Base-by-base conservation (phyloP, 2,113 vertebrate genomes). In the Raphicerus campestris region DNA sequence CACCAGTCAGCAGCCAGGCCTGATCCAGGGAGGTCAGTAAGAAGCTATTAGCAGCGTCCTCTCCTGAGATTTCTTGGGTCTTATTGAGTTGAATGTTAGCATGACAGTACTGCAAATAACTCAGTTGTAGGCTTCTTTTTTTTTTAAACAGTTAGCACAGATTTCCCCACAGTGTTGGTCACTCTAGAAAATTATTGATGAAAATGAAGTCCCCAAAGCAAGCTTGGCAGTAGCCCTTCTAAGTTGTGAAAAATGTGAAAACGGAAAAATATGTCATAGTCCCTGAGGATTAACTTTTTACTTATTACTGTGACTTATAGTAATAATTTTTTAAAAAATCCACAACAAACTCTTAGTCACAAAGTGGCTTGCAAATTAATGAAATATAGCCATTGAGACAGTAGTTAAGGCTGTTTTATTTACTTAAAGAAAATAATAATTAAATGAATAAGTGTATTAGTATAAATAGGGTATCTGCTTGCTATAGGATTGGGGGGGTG, bases 151-250 rank as follows among this genome's bases (percentile, higher is more conserved):
- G 98, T 98, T 98, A 98, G 98, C 98, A 97, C 96, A 99, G 98
- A 99, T 99, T 99, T 99, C 99, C 99, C 99, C 97, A 97, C 98
- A 99, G 99, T 98, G 98, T 98, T 99, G 98, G 98, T 99, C 98
- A 98, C 97, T 99, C 99, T 96, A 98, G 98, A 98, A 99, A 99
- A 99, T 98, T 98, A 98, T 98, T 98, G 97, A 98, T 98, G 96
- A 98, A 98, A 99, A 98, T 98, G 98, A 99, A 98, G 98, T 99
- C 98, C 97, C 95, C 98, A 98, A 98, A 98, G 75, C 97, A 96
- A 97, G 89, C 95, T 94, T 97, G 98, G 97, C 98, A 97, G 97
- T 97, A 97, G 84, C 95, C 89, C 96, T 98, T 98, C 96, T 86
- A 95, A 95, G 91, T 89, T 94, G 58, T 98, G 97, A 98, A 97